Percentiles rank a stretch among this genome's conserved stretches.
These are phyloP conservation scores for Cervus canadensis DNA, from an alignment of 2,113 vertebrate species.

Conservation along the genomic window DNA sequence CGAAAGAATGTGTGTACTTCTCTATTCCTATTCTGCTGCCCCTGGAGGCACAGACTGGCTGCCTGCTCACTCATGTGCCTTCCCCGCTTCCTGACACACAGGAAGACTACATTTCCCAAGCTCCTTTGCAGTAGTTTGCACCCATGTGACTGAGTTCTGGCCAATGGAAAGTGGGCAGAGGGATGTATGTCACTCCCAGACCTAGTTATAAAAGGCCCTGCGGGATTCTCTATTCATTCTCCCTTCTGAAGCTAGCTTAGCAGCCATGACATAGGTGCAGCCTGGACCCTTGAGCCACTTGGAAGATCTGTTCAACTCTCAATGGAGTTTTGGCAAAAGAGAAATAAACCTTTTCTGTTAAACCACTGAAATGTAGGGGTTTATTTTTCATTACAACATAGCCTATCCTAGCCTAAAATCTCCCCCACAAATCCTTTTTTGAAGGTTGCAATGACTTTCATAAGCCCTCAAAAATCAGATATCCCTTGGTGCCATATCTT, in stretches of 20 bases:
- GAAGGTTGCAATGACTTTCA: not conserved
- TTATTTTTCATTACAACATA: not conserved
- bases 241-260: not conserved
- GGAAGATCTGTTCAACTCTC: not conserved
- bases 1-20: not conserved
- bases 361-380: not conserved
- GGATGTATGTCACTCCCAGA: rapidly evolving
- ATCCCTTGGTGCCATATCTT: not conserved
- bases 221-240: not conserved
- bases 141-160: not conserved
- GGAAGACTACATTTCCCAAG: slow-evolving; percentile 20
- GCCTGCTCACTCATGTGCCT: not conserved
- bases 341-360: not conserved
- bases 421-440: not conserved
- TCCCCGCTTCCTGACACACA: not conserved
- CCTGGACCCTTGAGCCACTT: not conserved
- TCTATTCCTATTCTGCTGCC: not conserved
- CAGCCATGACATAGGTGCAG: no score
- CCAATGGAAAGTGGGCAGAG: not conserved
- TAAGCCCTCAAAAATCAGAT: not conserved
- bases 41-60: not conserved
- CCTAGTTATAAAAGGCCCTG: not conserved
- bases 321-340: not conserved
- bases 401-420: not conserved
- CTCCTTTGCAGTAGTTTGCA: not conserved